These are phyloP conservation scores for Heptranchias perlo DNA, from an alignment of 2,113 vertebrate species.

Conservation along the genomic window DNA sequence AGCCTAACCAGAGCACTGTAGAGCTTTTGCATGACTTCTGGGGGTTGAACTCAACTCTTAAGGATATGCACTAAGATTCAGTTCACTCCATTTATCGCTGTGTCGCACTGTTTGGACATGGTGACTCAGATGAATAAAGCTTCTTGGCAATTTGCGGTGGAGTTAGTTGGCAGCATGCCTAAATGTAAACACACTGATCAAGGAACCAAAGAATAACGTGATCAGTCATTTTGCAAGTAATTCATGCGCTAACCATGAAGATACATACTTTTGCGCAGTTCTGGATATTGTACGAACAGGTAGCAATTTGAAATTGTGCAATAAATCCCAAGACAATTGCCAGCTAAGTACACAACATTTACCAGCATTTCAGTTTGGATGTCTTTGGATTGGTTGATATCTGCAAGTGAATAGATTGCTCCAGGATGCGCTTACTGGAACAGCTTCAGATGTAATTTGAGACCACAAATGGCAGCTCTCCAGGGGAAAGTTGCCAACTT, in stretches of 20 bases:
- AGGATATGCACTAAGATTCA: too few relatives aligned
- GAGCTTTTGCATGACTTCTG: too few relatives aligned
- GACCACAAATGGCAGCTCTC: too few relatives aligned
- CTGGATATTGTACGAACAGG: not conserved
- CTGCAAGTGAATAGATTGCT: not conserved
- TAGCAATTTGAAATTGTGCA: not conserved
- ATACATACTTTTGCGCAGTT: not conserved
- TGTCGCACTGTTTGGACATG: too few relatives aligned
- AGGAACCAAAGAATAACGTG: not conserved
- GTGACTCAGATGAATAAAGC: too few relatives aligned
- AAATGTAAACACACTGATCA: not conserved
- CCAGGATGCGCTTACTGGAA: not conserved
- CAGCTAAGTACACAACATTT: not conserved
- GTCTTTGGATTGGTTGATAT: not conserved
- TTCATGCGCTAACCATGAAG: not conserved
- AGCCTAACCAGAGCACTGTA: too few relatives aligned
- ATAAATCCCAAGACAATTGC: not conserved
- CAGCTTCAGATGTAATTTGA: not conserved
- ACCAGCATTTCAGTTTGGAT: not conserved
- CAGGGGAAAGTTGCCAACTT: not conserved
- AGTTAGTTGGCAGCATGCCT: not conserved
- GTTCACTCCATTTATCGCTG: too few relatives aligned
- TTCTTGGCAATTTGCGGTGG: too few relatives aligned
- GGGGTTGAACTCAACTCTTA: too few relatives aligned
- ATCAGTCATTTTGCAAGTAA: not conserved